Evolutionary conservation across 2,113 vertebrate genomes (phyloP).

Genomic region (Ciconia stormi): DNA sequence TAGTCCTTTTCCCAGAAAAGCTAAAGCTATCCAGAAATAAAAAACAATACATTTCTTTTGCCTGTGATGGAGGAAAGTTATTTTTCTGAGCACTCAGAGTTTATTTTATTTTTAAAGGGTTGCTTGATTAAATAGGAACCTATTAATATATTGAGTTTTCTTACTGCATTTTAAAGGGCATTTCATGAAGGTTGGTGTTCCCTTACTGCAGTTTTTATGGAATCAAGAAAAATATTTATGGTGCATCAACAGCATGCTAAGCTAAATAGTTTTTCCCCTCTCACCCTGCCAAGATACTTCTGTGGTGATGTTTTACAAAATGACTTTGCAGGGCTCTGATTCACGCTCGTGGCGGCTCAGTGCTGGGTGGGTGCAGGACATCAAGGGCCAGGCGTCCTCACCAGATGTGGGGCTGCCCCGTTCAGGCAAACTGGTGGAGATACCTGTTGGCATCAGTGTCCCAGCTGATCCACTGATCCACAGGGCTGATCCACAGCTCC

Average conservation of each 20-base stretch:
- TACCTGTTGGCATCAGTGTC: not conserved
- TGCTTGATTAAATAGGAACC: not conserved
- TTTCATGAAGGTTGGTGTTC: not conserved
- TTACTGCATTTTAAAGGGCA: not conserved
- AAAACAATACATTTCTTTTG: not conserved
- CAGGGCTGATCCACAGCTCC: not conserved
- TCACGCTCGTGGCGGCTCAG: accelerated
- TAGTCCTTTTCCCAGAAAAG: not conserved
- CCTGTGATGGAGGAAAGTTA: not conserved
- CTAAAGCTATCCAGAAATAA: not conserved
- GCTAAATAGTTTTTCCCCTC: not conserved
- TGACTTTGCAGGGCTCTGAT: not conserved
- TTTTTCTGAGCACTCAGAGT: not conserved
- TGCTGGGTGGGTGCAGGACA: not conserved
- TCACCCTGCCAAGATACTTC: not conserved
- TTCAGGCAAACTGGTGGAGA: not conserved
- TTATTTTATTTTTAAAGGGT: not conserved
- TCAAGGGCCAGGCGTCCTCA: not conserved
- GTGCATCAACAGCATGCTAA: not conserved
- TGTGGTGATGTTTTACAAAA: not conserved
- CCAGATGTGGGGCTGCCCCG: not conserved
- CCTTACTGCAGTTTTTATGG: not conserved
- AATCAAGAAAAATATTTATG: not conserved
- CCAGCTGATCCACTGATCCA: no score
- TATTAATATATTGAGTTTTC: not conserved